Evolutionary conservation across 2,113 vertebrate genomes (phyloP), one percentile per base, ranked within the genome.

Genomic region (Calidris pygmaea): DNA sequence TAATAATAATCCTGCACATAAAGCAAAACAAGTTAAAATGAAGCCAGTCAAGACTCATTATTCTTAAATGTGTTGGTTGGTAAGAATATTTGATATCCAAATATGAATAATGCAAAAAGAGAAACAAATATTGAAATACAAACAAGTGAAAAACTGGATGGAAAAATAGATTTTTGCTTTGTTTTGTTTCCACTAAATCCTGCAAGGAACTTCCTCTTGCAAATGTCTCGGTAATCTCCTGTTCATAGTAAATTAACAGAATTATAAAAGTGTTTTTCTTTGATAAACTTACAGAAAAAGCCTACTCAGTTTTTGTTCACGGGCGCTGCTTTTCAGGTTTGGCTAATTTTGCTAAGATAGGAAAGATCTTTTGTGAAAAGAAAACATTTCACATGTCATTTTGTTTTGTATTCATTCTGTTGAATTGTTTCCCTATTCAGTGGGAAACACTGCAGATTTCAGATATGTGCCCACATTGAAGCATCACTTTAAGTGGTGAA

Each of bases 41-140:
- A 92, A 93, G 56, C 39, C 32, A 89, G 68, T 75, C 75, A 85
- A 39, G 83, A 90, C 34, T 92, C 60, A 72, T 91, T 94, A 68
- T 80, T 87, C 81, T 91, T 92, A 95, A 68, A 82, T 82, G 41
- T 1, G 1, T 55, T 85, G 58, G 53, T 94, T 93, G 83, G 32
- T 79, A 76, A 80, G 70, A 92, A 59, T 85, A 66, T 89, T 83
- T 94, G 29, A 85, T 90, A 87, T 59, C 55, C n/a, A 66, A 83
- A 76, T 77, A 92, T 50, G 41, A 89, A 70, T 87, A 87, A 95
- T 91, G 91, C 70, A 89, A 41, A 86, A 70, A 47, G n/a, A 59
- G 9, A 65, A 23, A 10, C 43, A 77, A 92, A 88, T 24, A 52
- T 0, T 72, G 55, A 78, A 75, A 85, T 34, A 13, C 27, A 90